Base-by-base conservation (phyloP, 1,140 invertebrate species). In the Magallana angulata region DNA sequence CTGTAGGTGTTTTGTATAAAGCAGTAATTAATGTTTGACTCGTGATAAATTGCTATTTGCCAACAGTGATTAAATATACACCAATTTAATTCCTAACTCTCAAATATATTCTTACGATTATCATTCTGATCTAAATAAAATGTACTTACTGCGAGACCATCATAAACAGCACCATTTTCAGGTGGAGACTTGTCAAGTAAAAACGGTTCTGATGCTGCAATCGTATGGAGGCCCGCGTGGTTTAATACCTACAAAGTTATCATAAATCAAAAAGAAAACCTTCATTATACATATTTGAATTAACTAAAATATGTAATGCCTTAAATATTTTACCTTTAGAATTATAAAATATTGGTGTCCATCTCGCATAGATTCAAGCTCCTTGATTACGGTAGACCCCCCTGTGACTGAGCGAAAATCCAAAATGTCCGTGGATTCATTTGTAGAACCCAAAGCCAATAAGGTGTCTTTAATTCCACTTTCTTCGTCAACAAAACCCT, bases 271-370 rank as follows among this genome's bases (percentile, higher is more conserved):
- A 48, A 48, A 2, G 36, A 48, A 48, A 48, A 48, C 36, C 36
- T 48, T 48, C 36, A 48, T 48, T 48, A 48, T 5, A 48, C 36
- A 48, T 48, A 48, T 48, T 48, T 48, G 36, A 48, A 48, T 48
- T 48, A 48, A 48, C 36, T 48, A 48, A 48, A 48, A 24, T 5
- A 48, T 48, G 36, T 5, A 48, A 48, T 48, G 36, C 36, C 5
- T 48, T 48, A 48, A 48, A 48, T 48, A 14, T 7, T 1, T 64
- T 84, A 84, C 83, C 58, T 62, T 87, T 16, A 91, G 59, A 36
- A 90, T 84, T 24, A 89, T 57, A 80, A 86, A 91, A 48, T 90
- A 89, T 11, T 82, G 24, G 59, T 81, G 64, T 5, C 86, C 86
- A 30, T 87, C 81, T 57, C 59, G 76, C 56, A 90, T 76, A 9